phyloP scores from a whole-genome alignment of 35 echinoderm and acorn worm species.

The Patiria miniata region DNA sequence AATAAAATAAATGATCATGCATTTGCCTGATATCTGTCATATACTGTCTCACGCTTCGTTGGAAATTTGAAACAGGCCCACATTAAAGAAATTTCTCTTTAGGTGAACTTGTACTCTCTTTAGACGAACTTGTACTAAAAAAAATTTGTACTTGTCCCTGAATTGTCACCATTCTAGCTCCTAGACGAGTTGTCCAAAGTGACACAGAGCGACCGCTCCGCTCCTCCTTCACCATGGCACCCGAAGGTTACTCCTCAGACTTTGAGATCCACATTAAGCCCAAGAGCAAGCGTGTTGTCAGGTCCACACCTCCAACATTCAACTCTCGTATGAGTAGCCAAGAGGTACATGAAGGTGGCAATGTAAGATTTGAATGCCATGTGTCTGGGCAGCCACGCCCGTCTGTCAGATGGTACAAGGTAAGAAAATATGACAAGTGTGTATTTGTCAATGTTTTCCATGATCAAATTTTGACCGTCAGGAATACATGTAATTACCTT shows the following conservation, averaged over 20 bases:
- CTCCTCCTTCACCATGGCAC: constrained; percentile 66
- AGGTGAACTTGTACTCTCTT: no score
- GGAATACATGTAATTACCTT: no score
- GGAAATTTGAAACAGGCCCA: no score
- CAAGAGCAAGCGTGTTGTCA: constrained; percentile 51
- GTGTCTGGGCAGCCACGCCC: constrained; percentile 87
- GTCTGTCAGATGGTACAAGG: constrained; percentile 97
- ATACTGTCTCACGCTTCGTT: no score
- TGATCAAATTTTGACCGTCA: no score
- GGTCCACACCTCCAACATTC: constrained; percentile 81
- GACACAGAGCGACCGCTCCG: constrained; percentile 53
- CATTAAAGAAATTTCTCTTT: no score
- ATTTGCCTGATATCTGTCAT: no score
- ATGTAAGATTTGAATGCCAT: constrained; percentile 73
- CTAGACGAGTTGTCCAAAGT: constrained; percentile 28
- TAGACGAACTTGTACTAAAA: no score
- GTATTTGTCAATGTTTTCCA: no score
- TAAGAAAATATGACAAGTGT: constrained; percentile 2
- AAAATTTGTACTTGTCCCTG: no score
- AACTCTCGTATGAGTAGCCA: constrained; percentile 79
- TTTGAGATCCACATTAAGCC: constrained; percentile 84
- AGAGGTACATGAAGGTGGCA: constrained; percentile 75
- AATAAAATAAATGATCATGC: no score
- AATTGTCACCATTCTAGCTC: neutral
- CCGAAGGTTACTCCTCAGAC: constrained; percentile 91